Base-by-base conservation (phyloP, 2,888 invertebrate genomes). In the Sisyra nigra region DNA sequence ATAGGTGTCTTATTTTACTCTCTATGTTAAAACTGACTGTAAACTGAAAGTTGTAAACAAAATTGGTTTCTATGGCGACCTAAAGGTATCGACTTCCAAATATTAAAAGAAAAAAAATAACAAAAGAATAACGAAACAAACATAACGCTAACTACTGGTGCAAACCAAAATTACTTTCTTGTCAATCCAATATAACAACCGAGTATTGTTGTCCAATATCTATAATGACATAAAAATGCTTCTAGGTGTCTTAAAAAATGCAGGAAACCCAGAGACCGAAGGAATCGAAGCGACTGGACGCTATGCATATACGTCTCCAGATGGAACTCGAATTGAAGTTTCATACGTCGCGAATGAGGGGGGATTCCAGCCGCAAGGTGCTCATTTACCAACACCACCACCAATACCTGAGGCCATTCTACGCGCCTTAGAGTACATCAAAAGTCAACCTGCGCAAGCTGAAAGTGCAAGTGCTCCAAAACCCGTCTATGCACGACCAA, bases 361-460 rank as follows among this genome's bases (percentile, higher is more conserved):
- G 48, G 77, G 77, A 35, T 79, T 76, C 59, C 74, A 74, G 52
- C 74, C 78, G 8, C 70, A 69, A 59, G 83, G 84, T 40, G 78
- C 74, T 40, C 83, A 83, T 58, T 63, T 84, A 33, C 84, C 84
- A 9, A 83, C 83, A 10, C 80, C 84, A 3, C 84, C 84, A 13
- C 82, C 84, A 14, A 78, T 83, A 49, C 84, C 84, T 7, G 67
- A 72, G 42, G 82, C 77, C 50, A 84, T 84, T 50, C 76, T 75
- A 53, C 72, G 71, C 48, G 73, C 79, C 38, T 59, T 80, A 49
- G 78, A 76, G 14, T 75, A 71, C 60, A 65, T 77, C 52, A 69
- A 67, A 52, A 63, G 65, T 11, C 57, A 67, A n/a, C 71, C 72
- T 2, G 68, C 72, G 3, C 63, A 63, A 32, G n/a, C n/a, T n/a